Evolutionary conservation across 2,113 vertebrate species (phyloP), one percentile per base, ranked within the genome.

Genomic region (Nyctereutes procyonoides): DNA sequence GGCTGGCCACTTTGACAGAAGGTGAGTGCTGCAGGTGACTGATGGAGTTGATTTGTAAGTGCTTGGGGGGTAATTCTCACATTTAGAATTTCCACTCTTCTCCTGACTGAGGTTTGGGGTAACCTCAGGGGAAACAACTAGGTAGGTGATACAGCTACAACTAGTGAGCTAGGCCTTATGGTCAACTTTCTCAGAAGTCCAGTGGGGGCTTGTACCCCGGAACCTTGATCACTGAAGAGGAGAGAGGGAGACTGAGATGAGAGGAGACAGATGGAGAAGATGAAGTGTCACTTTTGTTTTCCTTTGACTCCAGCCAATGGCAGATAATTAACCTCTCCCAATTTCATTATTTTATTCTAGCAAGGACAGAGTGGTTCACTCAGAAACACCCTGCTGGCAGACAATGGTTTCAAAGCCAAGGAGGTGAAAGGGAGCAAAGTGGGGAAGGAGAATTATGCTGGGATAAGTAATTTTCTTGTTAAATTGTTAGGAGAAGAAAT

Each of bases 301-400:
- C 84, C 58, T 96, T 65, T n/a, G 87, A 8, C 79, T 76, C 83
- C 14, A 53, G 80, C 69, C 90, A 69, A 48, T 8, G 53, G 79
- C 97, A 96, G 93, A 87, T 96, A 86, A 95, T 96, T 80, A 97
- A 95, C 95, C 90, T 58, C 84, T 95, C 88, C 67, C 51, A 60
- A 38, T 88, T 15, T 83, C 67, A 93, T 82, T 84, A 60, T 94
- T 95, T 92, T 80, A 87, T 85, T 92, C 90, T 88, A 81, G 38
- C 63, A 85, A 82, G 65, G 69, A 85, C 80, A 88, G 76, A 88
- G 22, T 28, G 67, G 20, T 63, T 22, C 17, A 11, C 51, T 97
- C 97, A 95, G 85, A 90, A 71, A 96, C 92, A 96, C 73, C 32
- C 84, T 79, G 8, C 69, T 62, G 55, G 53, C 43, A 13, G 32